Evolutionary conservation across 2,113 vertebrate species (phyloP), one percentile per base, ranked within the genome.

Genomic region (Potamarius usumacintae): DNA sequence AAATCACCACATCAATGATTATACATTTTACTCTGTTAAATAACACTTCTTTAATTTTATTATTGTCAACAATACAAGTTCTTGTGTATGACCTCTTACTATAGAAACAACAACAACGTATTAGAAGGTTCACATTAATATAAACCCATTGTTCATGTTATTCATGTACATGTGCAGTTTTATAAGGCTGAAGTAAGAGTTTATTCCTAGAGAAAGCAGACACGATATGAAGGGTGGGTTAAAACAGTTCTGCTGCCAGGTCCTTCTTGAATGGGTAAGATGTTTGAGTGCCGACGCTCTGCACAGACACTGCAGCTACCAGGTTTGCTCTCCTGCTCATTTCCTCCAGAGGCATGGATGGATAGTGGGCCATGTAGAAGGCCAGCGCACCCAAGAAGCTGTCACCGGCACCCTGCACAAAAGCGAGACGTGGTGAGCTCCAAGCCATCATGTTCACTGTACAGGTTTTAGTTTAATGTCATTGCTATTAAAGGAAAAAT

Each of bases 321-420:
- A 92, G 94, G 94, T 96, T 98, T 80, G 97, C 96, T 93, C 96
- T 96, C 91, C 91, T 95, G 90, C 96, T 94, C 96, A 98, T 97
- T 94, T 99, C 97, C 92, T 97, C 97, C 92, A 97, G 90, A 85
- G 95, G 86, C 92, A 99, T 89, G 83, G 89, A 82, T 81, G 98
- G 96, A 93, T 97, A 95, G 88, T 95, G 93, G 88, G 97, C 97
- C 94, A 97, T 92, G 95, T 97, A 99, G 94, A 97, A 99, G 7
- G 97, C 97, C 92, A 99, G 82, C 0, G 98, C 96, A 77, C 98
- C 98, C 78, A 99, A 95, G 91, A 99, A 99, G 92, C 98, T 97
- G 94, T 99, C 98, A 58, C 98, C 98, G 83, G 98, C 98, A 1
- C 98, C 98, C 98, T 99, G 92, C 92, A 34, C 91, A 58, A 77